Evolutionary conservation across 2,888 invertebrate genomes (phyloP).

Genomic region (Selenia dentaria): DNA sequence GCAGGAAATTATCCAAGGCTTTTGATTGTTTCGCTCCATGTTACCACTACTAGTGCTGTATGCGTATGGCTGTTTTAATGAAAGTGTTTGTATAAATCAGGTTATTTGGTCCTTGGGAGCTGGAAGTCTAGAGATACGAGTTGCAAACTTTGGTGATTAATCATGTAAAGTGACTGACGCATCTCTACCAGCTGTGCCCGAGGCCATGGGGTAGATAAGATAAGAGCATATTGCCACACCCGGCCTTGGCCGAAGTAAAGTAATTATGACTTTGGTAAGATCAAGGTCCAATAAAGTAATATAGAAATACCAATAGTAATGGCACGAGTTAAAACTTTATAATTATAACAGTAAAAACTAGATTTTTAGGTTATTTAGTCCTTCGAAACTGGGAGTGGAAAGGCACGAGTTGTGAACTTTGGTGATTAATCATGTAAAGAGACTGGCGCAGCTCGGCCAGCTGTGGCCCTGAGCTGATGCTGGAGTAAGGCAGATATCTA

Average conservation of each 20-base stretch:
- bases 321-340: too few relatives aligned
- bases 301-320: too few relatives aligned
- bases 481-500: neutral
- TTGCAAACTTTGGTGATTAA: slow-evolving; percentile 39
- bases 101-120: slow-evolving; percentile 2
- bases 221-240: slow-evolving; percentile 2
- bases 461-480: slow-evolving; percentile 12
- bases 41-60: too few relatives aligned
- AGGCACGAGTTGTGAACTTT: slow-evolving; percentile 37
- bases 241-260: neutral
- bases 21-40: too few relatives aligned
- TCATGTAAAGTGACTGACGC: slow-evolving; percentile 26
- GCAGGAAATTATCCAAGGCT: too few relatives aligned
- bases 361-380: slow-evolving; percentile 7
- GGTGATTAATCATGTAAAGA: slow-evolving; percentile 32
- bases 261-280: neutral
- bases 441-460: slow-evolving; percentile 22
- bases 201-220: neutral
- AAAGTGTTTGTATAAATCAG: too few relatives aligned
- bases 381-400: neutral
- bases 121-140: slow-evolving; percentile 13
- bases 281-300: too few relatives aligned
- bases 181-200: slow-evolving; percentile 24
- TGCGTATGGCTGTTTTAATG: too few relatives aligned
- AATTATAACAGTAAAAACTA: too few relatives aligned